Evolutionary conservation across 2,113 vertebrate species (phyloP), one percentile per base, ranked within the genome.

Genomic region (Platysternon megacephalum): DNA sequence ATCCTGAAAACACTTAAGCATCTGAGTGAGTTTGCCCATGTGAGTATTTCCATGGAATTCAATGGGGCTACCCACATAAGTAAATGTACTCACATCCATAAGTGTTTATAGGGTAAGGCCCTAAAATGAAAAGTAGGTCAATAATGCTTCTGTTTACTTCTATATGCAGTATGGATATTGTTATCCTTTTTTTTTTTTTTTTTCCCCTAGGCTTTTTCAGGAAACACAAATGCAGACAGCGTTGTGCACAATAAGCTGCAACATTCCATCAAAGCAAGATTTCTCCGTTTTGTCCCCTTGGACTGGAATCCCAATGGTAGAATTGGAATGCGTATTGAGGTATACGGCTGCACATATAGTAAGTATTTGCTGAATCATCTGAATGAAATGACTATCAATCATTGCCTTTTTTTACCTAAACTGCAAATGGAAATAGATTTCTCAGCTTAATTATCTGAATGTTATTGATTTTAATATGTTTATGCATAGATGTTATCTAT

Each of bases 211-310:
- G 99, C 98, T 2, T 99, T 99, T 96, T 95, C 98, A 81, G 99
- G 99, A 96, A 99, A 99, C 88, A 97, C 98, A 84, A 99, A 99
- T 82, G 99, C 99, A 13, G 99, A 99, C 97, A 99, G 98, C 68
- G 99, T 99, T 1, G 96, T 99, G 48, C 98, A 98, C 92, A 98
- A 98, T 74, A 98, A 98, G 86, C 98, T 99, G 84, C 98, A 99
- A 80, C 98, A 99, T 97, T 98, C 98, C 6, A 98, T 99, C 95
- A 98, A 98, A 92, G 98, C 99, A 92, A 98, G 98, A 72, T 99
- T 98, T 95, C 97, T 99, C 5, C 98, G 99, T 52, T 98, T 99
- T 95, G 97, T 98, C 86, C 99, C 99, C 51, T 97, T 99, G 74
- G 98, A 98, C 79, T 99, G 99, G 99, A 99, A 99, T 96, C 96